Percentiles rank a stretch among this genome's conserved stretches.
Evolutionary conservation across 1,140 invertebrate species (phyloP).

Genomic region (Brachionus plicatilis): DNA sequence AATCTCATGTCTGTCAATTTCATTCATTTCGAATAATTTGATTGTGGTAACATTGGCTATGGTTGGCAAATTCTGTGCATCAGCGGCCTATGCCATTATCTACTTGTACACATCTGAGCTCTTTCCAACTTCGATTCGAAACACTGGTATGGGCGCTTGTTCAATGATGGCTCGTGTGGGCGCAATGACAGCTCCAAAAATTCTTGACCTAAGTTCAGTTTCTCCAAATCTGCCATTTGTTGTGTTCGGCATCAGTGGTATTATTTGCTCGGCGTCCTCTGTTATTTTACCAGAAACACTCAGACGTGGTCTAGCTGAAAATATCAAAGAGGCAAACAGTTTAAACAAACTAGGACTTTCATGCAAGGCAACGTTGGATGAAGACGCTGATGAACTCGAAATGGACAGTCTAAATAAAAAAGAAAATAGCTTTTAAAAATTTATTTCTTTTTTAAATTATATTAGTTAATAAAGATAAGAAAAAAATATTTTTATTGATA

Average conservation of each 20-base stretch:
- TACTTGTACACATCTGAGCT: constrained; percentile 56
- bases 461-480: too few relatives aligned
- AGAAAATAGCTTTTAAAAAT: background rate
- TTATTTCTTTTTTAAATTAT: background rate
- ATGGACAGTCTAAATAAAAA: constrained; percentile 2
- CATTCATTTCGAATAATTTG: constrained; percentile 18
- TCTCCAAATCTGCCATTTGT: background rate
- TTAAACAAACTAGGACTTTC: background rate
- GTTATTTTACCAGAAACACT: constrained; percentile 54
- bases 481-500: background rate
- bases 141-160: constrained; percentile 57
- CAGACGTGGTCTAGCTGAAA: constrained; percentile 47
- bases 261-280: constrained; percentile 12
- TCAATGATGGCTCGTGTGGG: constrained; percentile 59
- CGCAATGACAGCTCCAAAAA: constrained; percentile 56
- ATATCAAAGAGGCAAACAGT: constrained; percentile 46
- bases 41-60: constrained; percentile 42
- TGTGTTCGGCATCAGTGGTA: background rate
- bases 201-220: constrained; percentile 42
- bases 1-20: background rate
- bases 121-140: constrained; percentile 57
- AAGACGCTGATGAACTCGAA: background rate
- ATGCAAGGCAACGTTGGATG: background rate
- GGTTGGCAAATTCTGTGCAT: constrained; percentile 46
- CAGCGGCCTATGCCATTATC: constrained; percentile 49